A percentile compares a stretch with the other conserved stretches of the same genome.
phyloP scores from a whole-genome alignment of 2,113 vertebrate genomes.

The Corynorhinus townsendii region DNA sequence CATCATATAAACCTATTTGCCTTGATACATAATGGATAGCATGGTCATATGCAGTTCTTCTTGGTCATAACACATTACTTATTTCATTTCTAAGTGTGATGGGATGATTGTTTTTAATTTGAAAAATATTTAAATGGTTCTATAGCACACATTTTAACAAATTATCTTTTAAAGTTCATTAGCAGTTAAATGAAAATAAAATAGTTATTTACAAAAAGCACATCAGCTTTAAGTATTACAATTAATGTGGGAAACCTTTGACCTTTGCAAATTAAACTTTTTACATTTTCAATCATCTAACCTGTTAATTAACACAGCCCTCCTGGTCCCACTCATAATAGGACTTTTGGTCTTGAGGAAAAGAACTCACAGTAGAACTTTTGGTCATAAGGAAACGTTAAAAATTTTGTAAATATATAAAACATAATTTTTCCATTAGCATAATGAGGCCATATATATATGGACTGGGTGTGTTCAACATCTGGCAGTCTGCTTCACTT shows the following conservation, averaged over 20 bases:
- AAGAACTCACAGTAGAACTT: neutral
- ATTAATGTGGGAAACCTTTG: neutral
- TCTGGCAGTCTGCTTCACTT: neutral
- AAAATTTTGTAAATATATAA: neutral
- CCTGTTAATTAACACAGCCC: neutral
- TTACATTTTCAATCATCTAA: neutral
- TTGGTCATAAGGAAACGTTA: neutral
- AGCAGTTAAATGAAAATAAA: constrained; percentile 31
- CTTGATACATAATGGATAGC: neutral
- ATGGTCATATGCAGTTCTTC: neutral
- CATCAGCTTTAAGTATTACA: neutral
- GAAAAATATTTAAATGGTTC: neutral
- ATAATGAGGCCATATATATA: neutral
- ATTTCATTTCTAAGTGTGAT: neutral
- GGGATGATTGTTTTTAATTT: neutral
- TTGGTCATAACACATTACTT: neutral
- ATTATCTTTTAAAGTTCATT: neutral
- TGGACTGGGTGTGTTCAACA: neutral
- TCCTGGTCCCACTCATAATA: neutral
- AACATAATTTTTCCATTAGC: neutral
- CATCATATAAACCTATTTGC: neutral
- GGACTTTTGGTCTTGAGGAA: neutral
- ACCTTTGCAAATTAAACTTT: neutral
- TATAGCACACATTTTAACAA: neutral
- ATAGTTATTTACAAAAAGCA: neutral